phyloP scores from a whole-genome alignment of 2,113 vertebrate genomes.

The Urocynchramus pylzowi region DNA sequence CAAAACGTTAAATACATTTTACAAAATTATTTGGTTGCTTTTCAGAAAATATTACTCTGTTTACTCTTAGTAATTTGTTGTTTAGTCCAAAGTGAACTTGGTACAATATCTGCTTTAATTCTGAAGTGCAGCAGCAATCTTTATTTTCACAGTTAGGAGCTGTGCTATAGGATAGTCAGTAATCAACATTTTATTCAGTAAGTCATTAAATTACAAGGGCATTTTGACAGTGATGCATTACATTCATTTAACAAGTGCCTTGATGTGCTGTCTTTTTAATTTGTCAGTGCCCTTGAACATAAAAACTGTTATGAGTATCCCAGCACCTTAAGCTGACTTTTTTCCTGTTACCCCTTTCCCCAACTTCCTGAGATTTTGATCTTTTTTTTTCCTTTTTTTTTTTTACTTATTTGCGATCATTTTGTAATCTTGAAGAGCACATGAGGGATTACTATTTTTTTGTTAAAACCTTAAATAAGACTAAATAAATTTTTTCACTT shows the following conservation, averaged over 20 bases:
- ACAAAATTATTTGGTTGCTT: background rate
- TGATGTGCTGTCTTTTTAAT: background rate
- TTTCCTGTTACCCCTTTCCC: background rate
- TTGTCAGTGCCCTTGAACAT: constrained; percentile 23
- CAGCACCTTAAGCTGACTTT: background rate
- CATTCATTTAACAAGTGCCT: constrained; percentile 22
- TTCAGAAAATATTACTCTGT: background rate
- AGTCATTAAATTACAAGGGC: constrained; percentile 51
- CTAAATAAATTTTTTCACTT: background rate
- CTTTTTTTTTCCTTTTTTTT: background rate
- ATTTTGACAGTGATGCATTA: constrained; percentile 54
- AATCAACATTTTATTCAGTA: constrained; percentile 8
- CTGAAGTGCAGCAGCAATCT: background rate
- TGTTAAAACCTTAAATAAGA: background rate
- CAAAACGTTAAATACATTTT: background rate
- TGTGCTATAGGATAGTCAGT: background rate
- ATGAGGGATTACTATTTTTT: background rate
- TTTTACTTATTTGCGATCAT: background rate
- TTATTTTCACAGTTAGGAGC: background rate
- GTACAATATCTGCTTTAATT: background rate
- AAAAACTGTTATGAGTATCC: background rate
- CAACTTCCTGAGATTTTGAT: background rate
- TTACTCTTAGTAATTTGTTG: background rate
- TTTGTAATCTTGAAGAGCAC: background rate
- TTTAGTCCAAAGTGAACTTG: background rate